phyloP scores from a whole-genome alignment of 2,113 vertebrate genomes.

The Paratilapia polleni region DNA sequence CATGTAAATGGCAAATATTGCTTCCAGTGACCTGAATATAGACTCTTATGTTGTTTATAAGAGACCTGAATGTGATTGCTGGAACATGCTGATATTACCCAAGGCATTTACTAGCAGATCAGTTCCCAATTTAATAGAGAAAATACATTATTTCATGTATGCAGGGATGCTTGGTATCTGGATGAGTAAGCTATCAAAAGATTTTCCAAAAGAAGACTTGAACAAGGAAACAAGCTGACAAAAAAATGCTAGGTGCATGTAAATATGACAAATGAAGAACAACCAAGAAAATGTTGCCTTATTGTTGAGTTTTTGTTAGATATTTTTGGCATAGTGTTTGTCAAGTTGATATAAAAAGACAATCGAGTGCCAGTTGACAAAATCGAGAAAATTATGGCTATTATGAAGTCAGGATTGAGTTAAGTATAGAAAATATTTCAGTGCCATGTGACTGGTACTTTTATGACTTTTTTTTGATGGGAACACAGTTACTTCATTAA shows the following conservation, averaged over 20 bases:
- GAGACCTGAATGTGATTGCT: constrained; percentile 26
- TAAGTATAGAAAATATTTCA: background rate
- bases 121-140: background rate
- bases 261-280: constrained; percentile 38
- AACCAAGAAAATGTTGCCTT: constrained; percentile 24
- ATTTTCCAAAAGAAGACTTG: background rate
- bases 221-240: background rate
- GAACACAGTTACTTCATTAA: background rate
- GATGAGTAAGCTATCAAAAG: background rate
- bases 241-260: constrained; percentile 30
- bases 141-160: background rate
- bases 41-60: constrained; percentile 4
- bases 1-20: constrained; percentile 6
- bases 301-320: constrained; percentile 9
- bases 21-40: background rate
- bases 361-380: background rate
- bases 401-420: background rate
- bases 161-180: background rate
- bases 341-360: background rate
- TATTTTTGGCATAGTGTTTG: constrained; percentile 21
- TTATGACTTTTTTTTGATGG: background rate
- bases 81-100: constrained; percentile 1
- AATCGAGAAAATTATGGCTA: background rate
- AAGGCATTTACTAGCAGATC: background rate
- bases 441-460: background rate